Evolutionary conservation across 1,140 invertebrate genomes (phyloP).

Genomic region (Drosophila dunni): DNA sequence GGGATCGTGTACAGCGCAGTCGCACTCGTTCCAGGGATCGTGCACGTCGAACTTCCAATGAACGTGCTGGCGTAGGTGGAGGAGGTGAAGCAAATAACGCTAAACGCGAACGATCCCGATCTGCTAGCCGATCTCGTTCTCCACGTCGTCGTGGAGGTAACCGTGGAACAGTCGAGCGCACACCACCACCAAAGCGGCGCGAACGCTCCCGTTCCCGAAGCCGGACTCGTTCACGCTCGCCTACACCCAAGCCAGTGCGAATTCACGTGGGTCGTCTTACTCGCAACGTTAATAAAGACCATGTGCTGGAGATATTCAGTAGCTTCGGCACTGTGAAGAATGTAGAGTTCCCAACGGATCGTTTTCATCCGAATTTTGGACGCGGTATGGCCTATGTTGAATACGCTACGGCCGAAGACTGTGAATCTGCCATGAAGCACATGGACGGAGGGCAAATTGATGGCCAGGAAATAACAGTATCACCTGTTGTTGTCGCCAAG

Average conservation of each 20-base stretch:
- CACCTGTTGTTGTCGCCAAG: constrained; percentile 93
- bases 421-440: constrained; percentile 99
- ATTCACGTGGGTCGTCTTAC: constrained; percentile 97
- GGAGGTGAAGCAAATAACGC: constrained; percentile 57
- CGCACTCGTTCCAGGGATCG: constrained; percentile 48
- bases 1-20: constrained; percentile 51
- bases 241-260: constrained; percentile 93
- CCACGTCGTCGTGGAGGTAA: constrained; percentile 64
- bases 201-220: constrained; percentile 88
- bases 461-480: constrained; percentile 97
- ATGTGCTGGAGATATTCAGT: constrained; percentile 97
- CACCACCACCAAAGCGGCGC: constrained; percentile 64
- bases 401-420: constrained; percentile 96
- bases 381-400: constrained; percentile 98
- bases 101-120: constrained; percentile 68
- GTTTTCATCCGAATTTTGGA: constrained; percentile 93
- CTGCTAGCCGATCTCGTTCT: constrained; percentile 70
- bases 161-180: constrained; percentile 74
- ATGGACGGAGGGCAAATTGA: constrained; percentile 98
- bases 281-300: constrained; percentile 96
- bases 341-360: constrained; percentile 95
- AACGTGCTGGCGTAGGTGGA: constrained; percentile 25
- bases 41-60: constrained; percentile 55
- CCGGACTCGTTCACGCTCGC: constrained; percentile 91
- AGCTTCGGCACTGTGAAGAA: constrained; percentile 95